phyloP scores from a whole-genome alignment of 37 sponge, comb jelly and placozoan species.

The Geodia barretti region DNA sequence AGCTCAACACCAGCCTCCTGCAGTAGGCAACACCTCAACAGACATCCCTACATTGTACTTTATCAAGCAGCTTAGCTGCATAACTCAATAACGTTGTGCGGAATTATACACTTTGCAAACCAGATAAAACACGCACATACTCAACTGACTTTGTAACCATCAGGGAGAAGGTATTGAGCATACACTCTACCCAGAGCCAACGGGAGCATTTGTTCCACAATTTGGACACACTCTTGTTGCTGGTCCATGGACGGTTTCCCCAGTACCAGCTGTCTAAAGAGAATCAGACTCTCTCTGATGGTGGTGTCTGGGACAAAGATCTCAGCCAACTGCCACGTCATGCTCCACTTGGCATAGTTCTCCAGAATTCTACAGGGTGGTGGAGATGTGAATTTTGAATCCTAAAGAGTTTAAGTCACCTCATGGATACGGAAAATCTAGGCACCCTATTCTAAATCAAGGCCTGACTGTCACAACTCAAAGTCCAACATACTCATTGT shows the following conservation, averaged over 20 bases:
- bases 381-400: background rate
- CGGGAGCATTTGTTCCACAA: background rate
- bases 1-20: background rate
- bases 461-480: no score
- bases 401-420: background rate
- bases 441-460: no score
- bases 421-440: no score
- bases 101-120: no score
- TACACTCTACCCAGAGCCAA: background rate
- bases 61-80: no score
- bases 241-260: background rate
- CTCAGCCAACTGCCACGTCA: background rate
- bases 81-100: no score
- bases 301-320: background rate
- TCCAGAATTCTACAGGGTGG: background rate
- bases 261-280: background rate
- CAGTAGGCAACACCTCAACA: no score
- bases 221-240: background rate
- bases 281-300: background rate
- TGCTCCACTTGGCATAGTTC: background rate
- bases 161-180: background rate
- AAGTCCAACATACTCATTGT: background rate
- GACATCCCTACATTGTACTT: no score
- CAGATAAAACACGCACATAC: no score
- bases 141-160: background rate